These are phyloP conservation scores for Drosophila simulans DNA, from an alignment of 1,140 invertebrate species.

Conservation along the genomic window DNA sequence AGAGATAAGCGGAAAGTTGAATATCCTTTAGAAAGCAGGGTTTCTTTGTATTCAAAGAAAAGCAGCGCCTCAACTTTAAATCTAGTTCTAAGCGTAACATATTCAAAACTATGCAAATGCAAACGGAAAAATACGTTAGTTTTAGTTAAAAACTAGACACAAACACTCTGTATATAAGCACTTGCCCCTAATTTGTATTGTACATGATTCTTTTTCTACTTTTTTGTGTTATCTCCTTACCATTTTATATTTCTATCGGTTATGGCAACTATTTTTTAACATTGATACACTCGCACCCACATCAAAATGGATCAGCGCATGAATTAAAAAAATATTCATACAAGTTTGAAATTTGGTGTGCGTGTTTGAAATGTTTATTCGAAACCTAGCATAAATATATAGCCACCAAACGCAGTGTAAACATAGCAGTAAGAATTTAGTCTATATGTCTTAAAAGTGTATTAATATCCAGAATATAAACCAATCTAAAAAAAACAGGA, in stretches of 20 bases:
- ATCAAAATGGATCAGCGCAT: constrained; percentile 23
- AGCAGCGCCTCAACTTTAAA: constrained; percentile 56
- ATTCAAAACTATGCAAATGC: constrained; percentile 20
- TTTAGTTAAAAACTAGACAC: constrained; percentile 40
- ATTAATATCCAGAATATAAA: constrained; percentile 67
- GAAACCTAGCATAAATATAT: constrained; percentile 60
- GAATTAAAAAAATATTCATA: constrained; percentile 20
- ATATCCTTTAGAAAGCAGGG: constrained; percentile 17
- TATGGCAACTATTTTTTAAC: constrained; percentile 63
- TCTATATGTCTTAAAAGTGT: constrained; percentile 51
- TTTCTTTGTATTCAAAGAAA: constrained; percentile 34
- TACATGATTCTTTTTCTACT: constrained; percentile 50
- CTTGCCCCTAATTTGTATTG: constrained; percentile 37
- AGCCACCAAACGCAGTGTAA: constrained; percentile 59
- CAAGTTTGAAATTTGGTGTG: constrained; percentile 47
- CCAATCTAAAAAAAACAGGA: constrained; percentile 18
- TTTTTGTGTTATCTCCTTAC: constrained; percentile 21
- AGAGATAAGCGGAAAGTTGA: constrained; percentile 17
- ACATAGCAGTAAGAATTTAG: constrained; percentile 45
- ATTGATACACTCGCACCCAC: constrained; percentile 33
- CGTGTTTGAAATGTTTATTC: constrained; percentile 63
- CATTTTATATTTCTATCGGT: constrained; percentile 47
- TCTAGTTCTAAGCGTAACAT: constrained; percentile 43
- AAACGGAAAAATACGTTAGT: constrained; percentile 23
- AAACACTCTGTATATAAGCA: constrained; percentile 61